These are phyloP conservation scores for Hiodon alosoides DNA, from an alignment of 2,113 vertebrate species.

Conservation along the genomic window DNA sequence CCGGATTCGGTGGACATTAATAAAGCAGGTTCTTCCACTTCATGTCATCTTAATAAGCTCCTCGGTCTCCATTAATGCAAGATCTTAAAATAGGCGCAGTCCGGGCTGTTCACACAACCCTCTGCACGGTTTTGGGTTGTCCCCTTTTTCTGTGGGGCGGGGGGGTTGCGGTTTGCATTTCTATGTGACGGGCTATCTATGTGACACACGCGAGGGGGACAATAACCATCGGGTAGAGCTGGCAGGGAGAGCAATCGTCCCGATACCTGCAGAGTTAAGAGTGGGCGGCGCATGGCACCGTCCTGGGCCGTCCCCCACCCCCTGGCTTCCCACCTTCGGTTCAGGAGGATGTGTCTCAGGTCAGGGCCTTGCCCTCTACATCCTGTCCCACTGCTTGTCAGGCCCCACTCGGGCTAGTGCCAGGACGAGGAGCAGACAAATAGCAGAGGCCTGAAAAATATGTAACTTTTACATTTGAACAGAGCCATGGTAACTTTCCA, in stretches of 20 bases:
- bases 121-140: background rate
- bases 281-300: too few relatives aligned
- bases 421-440: background rate
- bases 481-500: too few relatives aligned
- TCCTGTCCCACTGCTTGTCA: slow-evolving; percentile 22
- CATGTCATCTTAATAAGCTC: slow-evolving; percentile 31
- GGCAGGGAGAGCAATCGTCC: too few relatives aligned
- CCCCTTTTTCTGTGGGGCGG: slow-evolving; percentile 6
- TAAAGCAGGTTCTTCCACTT: slow-evolving; percentile 17
- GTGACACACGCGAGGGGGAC: background rate
- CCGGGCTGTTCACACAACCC: slow-evolving; percentile 11
- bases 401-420: background rate
- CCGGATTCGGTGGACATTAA: slow-evolving; percentile 20
- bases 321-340: slow-evolving; percentile 25
- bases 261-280: too few relatives aligned
- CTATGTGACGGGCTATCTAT: background rate
- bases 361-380: slow-evolving; percentile 23
- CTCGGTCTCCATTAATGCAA: slow-evolving; percentile 23
- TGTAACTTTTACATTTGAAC: background rate
- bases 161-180: background rate
- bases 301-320: slow-evolving; percentile 3
- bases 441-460: background rate
- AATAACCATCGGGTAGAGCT: background rate
- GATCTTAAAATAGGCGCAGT: slow-evolving; percentile 23
- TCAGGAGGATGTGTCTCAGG: slow-evolving; percentile 28